These are phyloP conservation scores for Oxycera nigricornis DNA, from an alignment of 2,888 invertebrate species.

Conservation along the genomic window DNA sequence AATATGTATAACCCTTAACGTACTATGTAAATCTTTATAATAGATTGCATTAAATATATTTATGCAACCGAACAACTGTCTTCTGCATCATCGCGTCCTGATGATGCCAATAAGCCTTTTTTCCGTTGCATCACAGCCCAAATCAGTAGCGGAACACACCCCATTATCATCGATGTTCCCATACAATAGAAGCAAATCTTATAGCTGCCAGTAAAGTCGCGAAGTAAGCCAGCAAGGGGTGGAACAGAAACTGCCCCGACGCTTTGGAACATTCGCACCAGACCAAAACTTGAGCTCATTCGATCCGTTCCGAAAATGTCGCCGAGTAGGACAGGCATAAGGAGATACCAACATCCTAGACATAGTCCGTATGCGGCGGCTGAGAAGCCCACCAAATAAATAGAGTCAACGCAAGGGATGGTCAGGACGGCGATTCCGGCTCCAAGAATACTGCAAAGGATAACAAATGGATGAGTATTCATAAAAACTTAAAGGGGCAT, in stretches of 20 bases:
- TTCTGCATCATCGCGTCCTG: conserved; percentile 55
- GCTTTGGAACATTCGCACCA: conserved; percentile 79
- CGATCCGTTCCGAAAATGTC: conserved; percentile 77
- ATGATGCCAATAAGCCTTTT: conserved; percentile 52
- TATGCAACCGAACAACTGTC: conserved; percentile 57
- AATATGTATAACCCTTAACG: background rate
- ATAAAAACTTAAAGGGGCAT: background rate
- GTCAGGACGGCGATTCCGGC: conserved; percentile 73
- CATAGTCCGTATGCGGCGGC: conserved; percentile 75
- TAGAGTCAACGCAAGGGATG: conserved; percentile 71
- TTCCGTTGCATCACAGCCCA: conserved; percentile 58
- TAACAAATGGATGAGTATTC: no score
- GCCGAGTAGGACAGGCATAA: conserved; percentile 76
- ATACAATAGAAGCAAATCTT: conserved; percentile 77
- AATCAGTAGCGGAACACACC: conserved; percentile 70
- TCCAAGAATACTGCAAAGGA: conserved; percentile 68
- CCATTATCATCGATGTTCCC: conserved; percentile 78
- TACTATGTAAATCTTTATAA: background rate
- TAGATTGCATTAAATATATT: conserved; percentile 32
- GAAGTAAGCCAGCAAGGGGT: conserved; percentile 72
- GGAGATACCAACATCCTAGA: conserved; percentile 77
- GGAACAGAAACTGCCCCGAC: conserved; percentile 76
- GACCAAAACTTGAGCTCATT: conserved; percentile 77
- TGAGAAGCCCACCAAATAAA: conserved; percentile 71
- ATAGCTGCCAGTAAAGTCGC: conserved; percentile 76